Base-by-base conservation (phyloP, 1,140 invertebrate species). In the Hylyphantes graminicola region DNA sequence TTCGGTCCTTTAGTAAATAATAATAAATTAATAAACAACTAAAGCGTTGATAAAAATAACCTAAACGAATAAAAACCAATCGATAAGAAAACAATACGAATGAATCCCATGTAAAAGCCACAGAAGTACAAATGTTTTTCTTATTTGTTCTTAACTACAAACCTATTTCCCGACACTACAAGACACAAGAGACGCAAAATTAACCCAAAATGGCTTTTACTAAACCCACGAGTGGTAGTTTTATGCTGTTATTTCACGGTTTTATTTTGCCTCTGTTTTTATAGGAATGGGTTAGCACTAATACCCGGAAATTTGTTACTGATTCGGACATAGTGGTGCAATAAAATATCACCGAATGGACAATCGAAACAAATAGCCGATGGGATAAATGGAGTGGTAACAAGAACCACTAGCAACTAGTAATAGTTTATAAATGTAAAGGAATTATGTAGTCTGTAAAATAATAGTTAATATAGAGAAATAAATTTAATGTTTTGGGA, bases 131-230 rank as follows among this genome's bases (percentile, higher is more conserved):
- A 61, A 67, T 12, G n/a, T 67, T 67, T 0, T 17, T 67, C 64
- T 35, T 35, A 35, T 67, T 67, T 21, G 4, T 67, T 17, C 64
- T 21, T 35, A 35, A 35, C 35, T 35, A 35, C 64, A 67, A n/a
- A 21, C 35, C 35, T 35, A 35, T 35, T 35, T 35, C 35, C 21
- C 35, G 64, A 12, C 64, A 19, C 21, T 67, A 67, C 21, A 67
- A 67, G 64, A 17, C 64, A 12, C 64, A 67, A 21, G 64, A 21
- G 64, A 67, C 21, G 64, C n/a, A 67, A 67, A 67, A 67, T 67
- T 67, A 67, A 67, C 64, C 64, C 64, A 8, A 67, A 67, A 67
- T 21, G 64, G 64, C 15, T 67, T 67, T 21, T 21, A 67, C 11
- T 67, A 67, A 67, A 67, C 7, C 64, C 64, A 67, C 21, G 64